phyloP scores from a whole-genome alignment of 2,797 vertebrate genomes.

The Diplodus puntazzo region DNA sequence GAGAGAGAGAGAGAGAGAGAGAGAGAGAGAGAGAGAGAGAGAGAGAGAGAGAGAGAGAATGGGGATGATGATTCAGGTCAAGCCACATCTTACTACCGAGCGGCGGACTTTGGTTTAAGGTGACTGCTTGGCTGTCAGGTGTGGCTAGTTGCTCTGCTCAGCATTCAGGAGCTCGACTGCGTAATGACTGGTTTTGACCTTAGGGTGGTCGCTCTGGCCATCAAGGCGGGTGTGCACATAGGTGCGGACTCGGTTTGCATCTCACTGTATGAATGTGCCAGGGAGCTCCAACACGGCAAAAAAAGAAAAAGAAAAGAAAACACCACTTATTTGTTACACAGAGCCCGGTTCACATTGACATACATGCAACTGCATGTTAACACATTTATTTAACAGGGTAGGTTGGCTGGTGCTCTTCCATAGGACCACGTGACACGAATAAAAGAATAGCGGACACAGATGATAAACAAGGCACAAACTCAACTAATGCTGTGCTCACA shows the following conservation, averaged over 20 bases:
- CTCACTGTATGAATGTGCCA: conserved; percentile 3
- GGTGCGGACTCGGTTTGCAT: conserved; percentile 4
- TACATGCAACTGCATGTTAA: not conserved
- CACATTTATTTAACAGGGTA: not conserved
- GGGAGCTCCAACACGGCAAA: not conserved
- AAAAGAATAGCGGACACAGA: not conserved
- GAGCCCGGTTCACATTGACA: not conserved
- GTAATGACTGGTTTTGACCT: conserved; percentile 44
- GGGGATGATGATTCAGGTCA: conserved; percentile 67
- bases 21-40: too few relatives aligned
- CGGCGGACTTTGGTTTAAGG: conserved; percentile 47
- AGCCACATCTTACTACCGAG: conserved; percentile 51
- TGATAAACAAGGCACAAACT: not conserved
- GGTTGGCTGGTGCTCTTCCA: not conserved
- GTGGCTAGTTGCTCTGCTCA: conserved; percentile 31
- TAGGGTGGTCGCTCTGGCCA: conserved; percentile 8
- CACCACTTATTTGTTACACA: not conserved
- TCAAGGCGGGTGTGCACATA: not conserved
- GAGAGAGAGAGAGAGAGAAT: conserved; percentile 37
- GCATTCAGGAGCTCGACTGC: conserved; percentile 31
- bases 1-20: too few relatives aligned
- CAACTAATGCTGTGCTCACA: not conserved
- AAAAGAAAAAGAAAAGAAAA: not conserved
- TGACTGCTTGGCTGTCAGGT: conserved; percentile 47
- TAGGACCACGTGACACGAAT: not conserved